A percentile compares a stretch with the other conserved stretches of the same genome.
Conservation (phyloP, 2,113 vertebrate species). For the Ophthalmolycus amberensis region DNA sequence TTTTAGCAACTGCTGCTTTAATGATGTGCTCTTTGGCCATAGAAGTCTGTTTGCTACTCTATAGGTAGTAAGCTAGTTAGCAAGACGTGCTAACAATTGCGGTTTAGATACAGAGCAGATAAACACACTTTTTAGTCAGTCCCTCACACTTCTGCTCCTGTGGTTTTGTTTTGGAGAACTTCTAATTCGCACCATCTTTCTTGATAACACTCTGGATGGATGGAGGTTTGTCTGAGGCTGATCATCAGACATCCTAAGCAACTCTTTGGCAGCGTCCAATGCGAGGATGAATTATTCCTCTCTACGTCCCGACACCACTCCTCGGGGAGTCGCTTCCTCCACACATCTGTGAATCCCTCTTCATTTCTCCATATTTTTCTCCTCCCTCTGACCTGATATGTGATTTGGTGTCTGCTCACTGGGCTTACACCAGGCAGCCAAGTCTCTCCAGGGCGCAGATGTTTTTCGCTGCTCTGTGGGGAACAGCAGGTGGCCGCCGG, state of each 20-base stretch:
- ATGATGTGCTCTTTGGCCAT: background rate
- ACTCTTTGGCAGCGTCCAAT: conserved; percentile 30
- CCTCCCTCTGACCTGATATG: background rate
- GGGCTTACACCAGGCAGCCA: conserved; percentile 51
- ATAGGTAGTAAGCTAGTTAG: background rate
- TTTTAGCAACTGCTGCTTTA: background rate
- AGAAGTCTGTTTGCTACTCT: background rate
- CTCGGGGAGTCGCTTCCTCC: conserved; percentile 65
- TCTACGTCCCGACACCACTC: conserved; percentile 56
- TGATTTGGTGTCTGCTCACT: conserved; percentile 57
- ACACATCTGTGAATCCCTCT: conserved; percentile 63
- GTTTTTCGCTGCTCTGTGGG: conserved; percentile 48
- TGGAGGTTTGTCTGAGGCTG: conserved; percentile 23
- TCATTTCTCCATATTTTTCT: conserved; percentile 37
- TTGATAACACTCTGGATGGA: background rate
- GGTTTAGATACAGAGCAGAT: background rate
- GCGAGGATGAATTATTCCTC: conserved; percentile 64
- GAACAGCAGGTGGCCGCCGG: conserved; percentile 67
- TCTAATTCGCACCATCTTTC: background rate
- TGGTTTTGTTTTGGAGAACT: background rate
- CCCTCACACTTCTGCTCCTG: background rate
- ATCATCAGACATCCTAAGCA: conserved; percentile 15
- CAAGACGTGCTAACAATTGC: background rate
- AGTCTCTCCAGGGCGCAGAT: conserved; percentile 59
- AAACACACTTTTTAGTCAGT: background rate